phyloP scores from a whole-genome alignment of 2,113 vertebrate species.

The Notarius quadriscutis region DNA sequence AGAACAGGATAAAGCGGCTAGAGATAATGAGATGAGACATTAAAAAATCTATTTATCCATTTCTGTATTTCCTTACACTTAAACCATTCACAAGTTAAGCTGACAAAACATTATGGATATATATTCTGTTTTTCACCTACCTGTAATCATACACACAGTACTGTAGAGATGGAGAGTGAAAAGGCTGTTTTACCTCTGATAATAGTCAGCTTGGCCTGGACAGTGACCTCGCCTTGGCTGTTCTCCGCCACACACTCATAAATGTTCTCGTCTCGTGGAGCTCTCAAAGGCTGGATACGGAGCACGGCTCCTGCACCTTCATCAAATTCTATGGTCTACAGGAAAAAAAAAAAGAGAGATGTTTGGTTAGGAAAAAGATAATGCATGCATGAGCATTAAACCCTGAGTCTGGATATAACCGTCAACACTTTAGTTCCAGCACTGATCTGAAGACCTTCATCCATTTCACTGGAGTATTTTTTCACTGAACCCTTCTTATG shows the following conservation, averaged over 20 bases:
- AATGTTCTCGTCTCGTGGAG: constrained; percentile 92
- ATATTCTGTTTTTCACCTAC: neutral
- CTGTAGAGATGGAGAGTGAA: neutral
- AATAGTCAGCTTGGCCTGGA: constrained; percentile 93
- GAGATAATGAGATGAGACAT: no score
- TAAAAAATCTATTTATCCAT: neutral
- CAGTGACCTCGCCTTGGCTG: constrained; percentile 83
- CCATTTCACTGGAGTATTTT: neutral
- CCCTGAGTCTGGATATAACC: neutral
- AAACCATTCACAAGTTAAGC: neutral
- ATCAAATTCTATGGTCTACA: constrained; percentile 94
- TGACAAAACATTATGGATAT: neutral
- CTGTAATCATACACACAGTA: neutral
- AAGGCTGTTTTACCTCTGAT: constrained; percentile 82
- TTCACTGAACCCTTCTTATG: neutral
- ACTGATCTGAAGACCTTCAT: neutral
- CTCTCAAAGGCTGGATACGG: constrained; percentile 93
- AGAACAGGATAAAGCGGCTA: no score
- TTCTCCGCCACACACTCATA: constrained; percentile 96
- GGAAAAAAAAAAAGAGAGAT: neutral
- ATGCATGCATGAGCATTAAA: neutral
- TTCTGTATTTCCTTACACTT: neutral
- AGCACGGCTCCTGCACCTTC: constrained; percentile 93
- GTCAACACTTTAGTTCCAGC: neutral
- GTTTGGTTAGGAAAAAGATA: neutral